Evolutionary conservation across 1,140 invertebrate genomes (phyloP), one percentile per base, ranked within the genome.

Genomic region (Octopus sinensis): DNA sequence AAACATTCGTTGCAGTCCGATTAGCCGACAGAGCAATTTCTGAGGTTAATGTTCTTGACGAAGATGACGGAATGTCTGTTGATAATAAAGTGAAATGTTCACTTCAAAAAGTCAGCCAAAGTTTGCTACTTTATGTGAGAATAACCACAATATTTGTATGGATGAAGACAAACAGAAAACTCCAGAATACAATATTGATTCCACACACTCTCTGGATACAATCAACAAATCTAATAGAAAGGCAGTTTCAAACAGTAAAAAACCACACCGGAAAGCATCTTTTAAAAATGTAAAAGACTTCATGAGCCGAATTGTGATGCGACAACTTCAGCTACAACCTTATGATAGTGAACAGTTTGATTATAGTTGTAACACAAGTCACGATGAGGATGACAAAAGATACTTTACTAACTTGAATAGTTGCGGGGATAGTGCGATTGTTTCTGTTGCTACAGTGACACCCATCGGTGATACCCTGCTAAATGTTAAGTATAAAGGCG

Each of bases 41-140:
- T 76, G 88, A 87, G 80, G 86, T 86, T 62, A 86, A 87, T 84
- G 81, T 86, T 56, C 81, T 88, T 76, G 86, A 88, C 51, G 85
- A 86, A 73, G 83, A 85, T 13, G 82, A 84, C 13, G 83, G 84
- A 43, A 82, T 83, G 79, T 75, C 73, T 13, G 78, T 23, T 23
- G 53, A 6, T 76, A 75, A 23, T 30, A 17, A 56, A 51, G 80
- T 86, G 52, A 82, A 76, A 30, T 80, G 79, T 53, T 78, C 80
- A 23, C 85, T 85, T 79, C 83, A 83, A 73, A 82, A 87, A 80
- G 84, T 87, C 71, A 87, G 83, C 71, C 83, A 80, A 81, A 87
- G 86, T 84, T 82, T 81, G 17, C 81, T 83, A 78, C 79, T 85
- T 73, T 75, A 82, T 68, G 68, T 52, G 75, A 17, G 30, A 43